phyloP scores from a whole-genome alignment of 2,797 vertebrate species.

The Xiphorhynchus erythropygius region DNA sequence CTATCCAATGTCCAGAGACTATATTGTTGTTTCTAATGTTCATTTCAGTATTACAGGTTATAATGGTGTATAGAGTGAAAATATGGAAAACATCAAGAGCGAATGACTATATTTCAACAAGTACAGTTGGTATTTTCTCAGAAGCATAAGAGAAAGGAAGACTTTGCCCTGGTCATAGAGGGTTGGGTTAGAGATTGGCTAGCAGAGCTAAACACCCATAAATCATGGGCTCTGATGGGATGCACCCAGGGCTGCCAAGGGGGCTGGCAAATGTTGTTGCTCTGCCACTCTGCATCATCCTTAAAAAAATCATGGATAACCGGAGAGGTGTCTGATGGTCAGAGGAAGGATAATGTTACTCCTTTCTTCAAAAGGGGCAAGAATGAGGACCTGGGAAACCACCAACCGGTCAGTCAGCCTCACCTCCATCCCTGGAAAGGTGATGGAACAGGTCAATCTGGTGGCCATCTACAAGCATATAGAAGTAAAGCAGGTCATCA shows the following conservation, averaged over 20 bases:
- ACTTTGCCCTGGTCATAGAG: too few relatives aligned
- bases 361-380: not conserved
- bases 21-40: not conserved
- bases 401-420: not conserved
- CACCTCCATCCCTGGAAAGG: not conserved
- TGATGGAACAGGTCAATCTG: not conserved
- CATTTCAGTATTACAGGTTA: not conserved
- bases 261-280: not conserved
- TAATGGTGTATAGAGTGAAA: not conserved
- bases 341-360: not conserved
- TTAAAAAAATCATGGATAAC: not conserved
- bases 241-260: not conserved
- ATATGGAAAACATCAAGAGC: not conserved
- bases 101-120: not conserved
- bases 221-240: too few relatives aligned
- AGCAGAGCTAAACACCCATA: too few relatives aligned
- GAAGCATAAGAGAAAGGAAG: not conserved
- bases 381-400: not conserved
- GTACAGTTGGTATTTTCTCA: not conserved
- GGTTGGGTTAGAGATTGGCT: too few relatives aligned
- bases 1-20: not conserved
- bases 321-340: not conserved
- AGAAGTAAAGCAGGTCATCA: not conserved
- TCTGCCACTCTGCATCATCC: not conserved
- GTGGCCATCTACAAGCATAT: not conserved